A percentile compares a stretch with the other conserved stretches of the same genome.
These are phyloP conservation scores for Anhinga rufa DNA, from an alignment of 2,113 vertebrate genomes.

Conservation along the genomic window DNA sequence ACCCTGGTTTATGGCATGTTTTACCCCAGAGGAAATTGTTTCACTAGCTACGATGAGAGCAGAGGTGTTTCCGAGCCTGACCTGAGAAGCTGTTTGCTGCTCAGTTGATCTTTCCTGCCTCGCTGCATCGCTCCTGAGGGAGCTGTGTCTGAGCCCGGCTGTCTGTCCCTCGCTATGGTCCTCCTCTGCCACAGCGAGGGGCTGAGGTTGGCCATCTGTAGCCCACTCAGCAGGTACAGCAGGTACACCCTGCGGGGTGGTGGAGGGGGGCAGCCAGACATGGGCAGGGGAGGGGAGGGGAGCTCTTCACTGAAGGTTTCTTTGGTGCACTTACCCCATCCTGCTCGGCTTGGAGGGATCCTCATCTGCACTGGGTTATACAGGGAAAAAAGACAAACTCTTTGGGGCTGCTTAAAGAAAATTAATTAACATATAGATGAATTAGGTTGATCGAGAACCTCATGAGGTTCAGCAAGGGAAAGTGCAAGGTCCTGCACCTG, in stretches of 20 bases:
- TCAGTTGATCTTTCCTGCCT: background rate
- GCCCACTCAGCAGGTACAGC: background rate
- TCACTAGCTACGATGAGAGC: background rate
- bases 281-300: background rate
- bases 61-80: background rate
- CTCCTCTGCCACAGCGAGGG: background rate
- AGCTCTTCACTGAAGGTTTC: background rate
- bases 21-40: background rate
- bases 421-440: background rate
- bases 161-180: background rate
- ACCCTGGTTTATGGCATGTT: background rate
- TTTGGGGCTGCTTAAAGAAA: background rate
- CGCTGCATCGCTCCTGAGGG: background rate
- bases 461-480: no score
- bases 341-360: background rate
- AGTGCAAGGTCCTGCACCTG: no score
- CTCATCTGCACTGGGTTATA: background rate
- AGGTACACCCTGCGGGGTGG: background rate
- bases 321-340: background rate
- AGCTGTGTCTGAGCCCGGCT: background rate
- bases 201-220: background rate
- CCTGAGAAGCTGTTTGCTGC: background rate
- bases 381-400: background rate
- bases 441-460: background rate
- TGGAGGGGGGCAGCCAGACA: background rate